A percentile compares a stretch with the other conserved stretches of the same genome.
phyloP scores from a whole-genome alignment of 2,797 vertebrate genomes.

The Remorina albescens region DNA sequence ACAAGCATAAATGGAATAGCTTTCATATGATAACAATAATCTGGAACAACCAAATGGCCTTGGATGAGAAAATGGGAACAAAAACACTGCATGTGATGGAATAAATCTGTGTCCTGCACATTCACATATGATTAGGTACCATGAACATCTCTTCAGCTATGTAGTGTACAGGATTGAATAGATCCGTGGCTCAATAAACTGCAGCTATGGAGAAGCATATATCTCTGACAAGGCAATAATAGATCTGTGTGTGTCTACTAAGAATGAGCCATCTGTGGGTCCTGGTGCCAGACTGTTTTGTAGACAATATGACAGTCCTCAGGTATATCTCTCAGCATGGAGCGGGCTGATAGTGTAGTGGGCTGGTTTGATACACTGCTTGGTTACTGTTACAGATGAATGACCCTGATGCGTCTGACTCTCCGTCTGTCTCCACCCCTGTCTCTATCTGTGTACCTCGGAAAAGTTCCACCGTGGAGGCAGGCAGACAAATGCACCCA shows the following conservation, averaged over 20 bases:
- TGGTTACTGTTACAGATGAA: slow-evolving; percentile 79
- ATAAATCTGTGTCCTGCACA: slow-evolving; percentile 36
- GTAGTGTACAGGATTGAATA: slow-evolving; percentile 67
- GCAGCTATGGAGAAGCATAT: slow-evolving; percentile 66
- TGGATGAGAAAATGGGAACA: slow-evolving; percentile 26
- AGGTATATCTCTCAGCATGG: slow-evolving; percentile 79
- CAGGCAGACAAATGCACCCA: slow-evolving; percentile 64
- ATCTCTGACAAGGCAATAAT: slow-evolving; percentile 78
- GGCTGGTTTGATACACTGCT: slow-evolving; percentile 66
- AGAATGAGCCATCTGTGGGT: slow-evolving; percentile 75
- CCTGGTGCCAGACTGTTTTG: slow-evolving; percentile 56
- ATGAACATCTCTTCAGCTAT: slow-evolving; percentile 64
- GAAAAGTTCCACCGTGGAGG: slow-evolving; percentile 57
- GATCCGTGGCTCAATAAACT: slow-evolving; percentile 70
- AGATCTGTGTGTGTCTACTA: slow-evolving; percentile 67
- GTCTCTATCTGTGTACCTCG: slow-evolving; percentile 66
- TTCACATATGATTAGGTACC: slow-evolving; percentile 64
- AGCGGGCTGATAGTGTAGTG: slow-evolving; percentile 65
- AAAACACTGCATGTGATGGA: slow-evolving; percentile 23
- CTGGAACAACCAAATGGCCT: slow-evolving; percentile 35
- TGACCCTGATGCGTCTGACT: slow-evolving; percentile 70
- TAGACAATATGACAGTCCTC: slow-evolving; percentile 68
- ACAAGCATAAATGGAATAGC: slow-evolving; percentile 20
- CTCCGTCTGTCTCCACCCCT: slow-evolving; percentile 63
- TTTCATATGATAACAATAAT: slow-evolving; percentile 32